Conservation (phyloP, 1,140 invertebrate species). For the Cotesia vestalis region DNA sequence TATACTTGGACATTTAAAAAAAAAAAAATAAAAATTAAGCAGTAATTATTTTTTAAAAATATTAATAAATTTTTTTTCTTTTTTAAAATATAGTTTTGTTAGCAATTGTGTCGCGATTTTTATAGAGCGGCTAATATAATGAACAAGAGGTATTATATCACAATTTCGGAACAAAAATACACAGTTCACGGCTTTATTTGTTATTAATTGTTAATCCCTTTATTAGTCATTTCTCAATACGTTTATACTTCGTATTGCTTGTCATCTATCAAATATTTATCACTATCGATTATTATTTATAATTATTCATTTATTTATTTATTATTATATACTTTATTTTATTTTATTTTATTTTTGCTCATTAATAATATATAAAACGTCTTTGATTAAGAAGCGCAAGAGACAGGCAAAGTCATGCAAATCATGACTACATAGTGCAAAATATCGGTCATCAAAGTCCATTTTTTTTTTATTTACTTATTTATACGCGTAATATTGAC, state of each 20-base stretch:
- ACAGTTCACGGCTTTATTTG: conserved; percentile 4
- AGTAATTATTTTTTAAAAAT: not conserved
- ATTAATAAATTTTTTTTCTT: not conserved
- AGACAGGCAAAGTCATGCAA: not conserved
- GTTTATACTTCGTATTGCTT: no score
- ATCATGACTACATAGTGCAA: not conserved
- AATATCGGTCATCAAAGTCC: no score
- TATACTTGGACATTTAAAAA: not conserved
- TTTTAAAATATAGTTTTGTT: not conserved
- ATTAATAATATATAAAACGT: not conserved
- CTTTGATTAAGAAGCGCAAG: conserved; percentile 3
- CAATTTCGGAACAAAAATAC: conserved; percentile 26
- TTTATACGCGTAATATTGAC: no score
- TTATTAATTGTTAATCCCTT: not conserved
- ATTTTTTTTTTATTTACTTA: no score
- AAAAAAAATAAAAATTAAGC: not conserved
- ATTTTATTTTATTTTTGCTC: not conserved
- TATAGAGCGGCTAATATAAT: conserved; percentile 21
- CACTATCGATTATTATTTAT: conserved; percentile 4
- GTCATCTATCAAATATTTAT: not conserved
- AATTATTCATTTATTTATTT: not conserved
- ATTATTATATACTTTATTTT: not conserved
- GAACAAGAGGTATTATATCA: conserved; percentile 9
- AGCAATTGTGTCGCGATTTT: conserved; percentile 22
- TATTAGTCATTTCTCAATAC: not conserved